Evolutionary conservation across 1,140 invertebrate genomes (phyloP), one percentile per base, ranked within the genome.

Genomic region (Trichonephila clavipes): DNA sequence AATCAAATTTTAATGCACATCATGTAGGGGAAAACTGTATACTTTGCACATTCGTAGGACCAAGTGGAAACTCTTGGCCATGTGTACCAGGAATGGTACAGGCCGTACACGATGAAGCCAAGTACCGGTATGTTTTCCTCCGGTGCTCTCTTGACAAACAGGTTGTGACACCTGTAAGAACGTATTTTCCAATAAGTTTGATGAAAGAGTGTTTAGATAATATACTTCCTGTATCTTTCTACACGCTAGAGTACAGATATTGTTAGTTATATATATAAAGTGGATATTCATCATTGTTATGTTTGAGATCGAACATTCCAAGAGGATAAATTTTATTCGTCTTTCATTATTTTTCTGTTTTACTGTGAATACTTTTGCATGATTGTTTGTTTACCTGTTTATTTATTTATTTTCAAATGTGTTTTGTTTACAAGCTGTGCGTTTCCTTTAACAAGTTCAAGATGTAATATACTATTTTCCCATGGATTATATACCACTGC

Each of bases 111-210:
- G 86, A 87, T 44, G 40, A 82, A 85, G 66, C 83, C 40, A 93
- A 93, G 86, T 88, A 88, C 85, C 92, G 92, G 85, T 93, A 88
- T 19, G 51, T 77, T 93, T 93, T 93, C 66, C 58, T 93, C 92
- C 86, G 92, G 92, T 87, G 83, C 92, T 93, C 92, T 72, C 61
- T 62, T 51, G 66, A 90, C 44, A 40, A 92, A 93, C 92, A 93
- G 92, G 92, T 93, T 88, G 59, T 44, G 66, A 93, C 69, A 88
- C 86, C 92, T 93, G 92, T 88, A 93, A 93, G 92, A 93, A 87
- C 83, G 92, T 93, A 93, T 93, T 93, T 93, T 93, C 85, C 92
- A 93, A 93, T 93, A 93, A 93, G 92, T 93, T 93, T 88, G 69
- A 92, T 85, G 90, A 92, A 92, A 92, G 90, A 93, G 34, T 93